Conservation (phyloP, 2,113 vertebrate genomes). For the Corythornis cristatus region DNA sequence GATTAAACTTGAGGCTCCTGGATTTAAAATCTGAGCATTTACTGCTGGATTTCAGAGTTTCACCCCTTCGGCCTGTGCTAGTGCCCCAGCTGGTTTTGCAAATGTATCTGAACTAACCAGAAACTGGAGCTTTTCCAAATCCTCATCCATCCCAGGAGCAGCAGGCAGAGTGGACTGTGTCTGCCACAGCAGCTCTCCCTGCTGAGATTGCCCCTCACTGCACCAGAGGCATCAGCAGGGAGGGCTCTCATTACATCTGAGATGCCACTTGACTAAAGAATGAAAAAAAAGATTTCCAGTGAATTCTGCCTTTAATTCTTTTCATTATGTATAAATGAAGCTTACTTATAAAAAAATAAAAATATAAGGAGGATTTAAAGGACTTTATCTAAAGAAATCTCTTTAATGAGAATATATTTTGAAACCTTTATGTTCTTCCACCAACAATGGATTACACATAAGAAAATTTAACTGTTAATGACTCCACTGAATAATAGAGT, state of each 20-base stretch:
- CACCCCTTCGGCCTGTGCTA: not conserved
- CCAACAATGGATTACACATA: not conserved
- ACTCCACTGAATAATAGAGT: not conserved
- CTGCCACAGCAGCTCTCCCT: not conserved
- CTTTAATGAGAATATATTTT: not conserved
- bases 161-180: accelerated
- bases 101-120: not conserved
- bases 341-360: not conserved
- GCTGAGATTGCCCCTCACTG: not conserved
- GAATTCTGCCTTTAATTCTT: not conserved
- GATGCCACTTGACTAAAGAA: not conserved
- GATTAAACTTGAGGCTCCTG: not conserved
- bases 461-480: not conserved
- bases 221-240: not conserved
- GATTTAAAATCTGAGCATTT: not conserved
- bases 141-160: not conserved
- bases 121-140: not conserved
- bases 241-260: not conserved
- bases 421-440: not conserved
- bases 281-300: not conserved
- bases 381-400: not conserved
- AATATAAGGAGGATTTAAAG: not conserved
- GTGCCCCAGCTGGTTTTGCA: not conserved
- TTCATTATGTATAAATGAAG: not conserved
- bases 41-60: not conserved